A percentile compares a stretch with the other conserved stretches of the same genome.
Evolutionary conservation across 2,113 vertebrate genomes (phyloP).

Genomic region (Anolis carolinensis): DNA sequence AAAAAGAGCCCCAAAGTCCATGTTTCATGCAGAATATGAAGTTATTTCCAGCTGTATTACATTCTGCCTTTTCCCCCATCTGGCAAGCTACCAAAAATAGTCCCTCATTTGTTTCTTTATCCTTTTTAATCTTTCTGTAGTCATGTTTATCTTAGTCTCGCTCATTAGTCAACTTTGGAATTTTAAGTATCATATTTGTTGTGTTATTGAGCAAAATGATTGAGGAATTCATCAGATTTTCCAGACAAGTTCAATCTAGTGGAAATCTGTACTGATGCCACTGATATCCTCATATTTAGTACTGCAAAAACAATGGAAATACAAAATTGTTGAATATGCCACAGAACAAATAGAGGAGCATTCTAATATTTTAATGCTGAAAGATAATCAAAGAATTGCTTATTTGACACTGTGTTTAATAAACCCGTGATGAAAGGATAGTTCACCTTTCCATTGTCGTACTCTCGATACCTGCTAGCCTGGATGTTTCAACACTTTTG

Average conservation of each 20-base stretch:
- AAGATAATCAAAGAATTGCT: background rate
- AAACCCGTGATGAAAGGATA: background rate
- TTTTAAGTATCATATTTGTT: background rate
- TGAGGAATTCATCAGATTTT: background rate
- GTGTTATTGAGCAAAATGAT: background rate
- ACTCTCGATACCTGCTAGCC: background rate
- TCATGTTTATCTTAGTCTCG: background rate
- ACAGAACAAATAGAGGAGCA: background rate
- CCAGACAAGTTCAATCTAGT: background rate
- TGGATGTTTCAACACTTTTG: background rate
- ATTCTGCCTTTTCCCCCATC: background rate
- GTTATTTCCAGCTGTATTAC: background rate
- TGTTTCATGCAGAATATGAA: background rate
- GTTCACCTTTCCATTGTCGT: background rate
- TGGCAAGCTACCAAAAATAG: background rate
- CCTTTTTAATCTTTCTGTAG: background rate
- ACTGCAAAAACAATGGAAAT: background rate
- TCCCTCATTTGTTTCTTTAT: background rate
- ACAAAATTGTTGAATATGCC: background rate
- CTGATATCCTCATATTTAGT: background rate
- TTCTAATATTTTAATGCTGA: background rate
- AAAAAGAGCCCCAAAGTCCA: background rate
- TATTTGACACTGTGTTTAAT: background rate
- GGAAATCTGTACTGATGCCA: background rate
- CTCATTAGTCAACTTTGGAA: slow-evolving; percentile 4